Evolutionary conservation across 2,113 vertebrate genomes (phyloP).

Genomic region (Psittacus erithacus): DNA sequence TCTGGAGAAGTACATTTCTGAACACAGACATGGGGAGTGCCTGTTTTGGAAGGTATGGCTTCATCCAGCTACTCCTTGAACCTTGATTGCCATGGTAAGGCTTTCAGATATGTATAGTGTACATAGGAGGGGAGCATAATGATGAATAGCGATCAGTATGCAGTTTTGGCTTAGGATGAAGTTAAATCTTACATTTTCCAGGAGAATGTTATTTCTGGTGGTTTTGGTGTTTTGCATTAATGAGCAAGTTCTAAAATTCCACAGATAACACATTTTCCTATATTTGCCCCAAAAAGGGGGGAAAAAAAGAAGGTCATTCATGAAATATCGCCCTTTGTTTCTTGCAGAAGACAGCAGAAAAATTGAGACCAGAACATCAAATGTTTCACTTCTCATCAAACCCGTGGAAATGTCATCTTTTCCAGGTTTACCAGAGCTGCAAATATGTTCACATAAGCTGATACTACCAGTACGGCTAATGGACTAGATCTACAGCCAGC

Average conservation of each 20-base stretch:
- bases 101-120: background rate
- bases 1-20: background rate
- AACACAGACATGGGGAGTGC: background rate
- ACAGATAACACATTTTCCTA: conserved; percentile 59
- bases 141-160: conserved; percentile 29
- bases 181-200: conserved; percentile 41
- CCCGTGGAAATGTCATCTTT: conserved; percentile 54
- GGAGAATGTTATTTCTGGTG: conserved; percentile 48
- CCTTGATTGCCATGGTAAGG: background rate
- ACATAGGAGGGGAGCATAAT: background rate
- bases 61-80: background rate
- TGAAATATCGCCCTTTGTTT: conserved; percentile 56
- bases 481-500: conserved; percentile 9
- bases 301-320: background rate
- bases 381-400: conserved; percentile 64
- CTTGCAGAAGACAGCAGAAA: conserved; percentile 59
- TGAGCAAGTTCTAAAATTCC: conserved; percentile 35
- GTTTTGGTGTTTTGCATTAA: conserved; percentile 47
- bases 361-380: conserved; percentile 51
- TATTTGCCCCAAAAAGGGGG: conserved; percentile 9
- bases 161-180: conserved; percentile 22
- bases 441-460: conserved; percentile 54
- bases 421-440: conserved; percentile 53
- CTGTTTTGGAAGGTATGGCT: background rate
- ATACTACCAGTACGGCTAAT: conserved; percentile 53